phyloP scores from a whole-genome alignment of 2,797 vertebrate species.

The Morus bassanus region DNA sequence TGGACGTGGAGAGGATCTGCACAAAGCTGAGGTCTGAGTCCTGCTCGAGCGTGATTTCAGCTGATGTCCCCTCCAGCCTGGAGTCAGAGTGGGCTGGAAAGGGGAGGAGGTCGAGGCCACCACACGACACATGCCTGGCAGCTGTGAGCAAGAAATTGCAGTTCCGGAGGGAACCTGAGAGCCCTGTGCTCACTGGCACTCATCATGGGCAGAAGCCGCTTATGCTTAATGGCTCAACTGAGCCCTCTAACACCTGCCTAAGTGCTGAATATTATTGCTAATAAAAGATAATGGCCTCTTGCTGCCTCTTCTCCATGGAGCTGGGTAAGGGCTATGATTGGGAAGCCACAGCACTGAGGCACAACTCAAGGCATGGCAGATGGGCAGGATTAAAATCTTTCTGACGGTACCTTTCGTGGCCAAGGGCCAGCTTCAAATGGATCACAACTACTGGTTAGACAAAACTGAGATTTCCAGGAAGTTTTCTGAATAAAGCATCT shows the following conservation, averaged over 20 bases:
- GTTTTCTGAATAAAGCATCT: not conserved
- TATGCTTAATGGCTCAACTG: not conserved
- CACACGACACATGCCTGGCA: fast-evolving
- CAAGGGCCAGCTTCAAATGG: not conserved
- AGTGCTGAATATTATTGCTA: not conserved
- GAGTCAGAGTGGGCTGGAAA: not conserved
- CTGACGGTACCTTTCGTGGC: not conserved
- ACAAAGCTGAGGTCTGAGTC: not conserved
- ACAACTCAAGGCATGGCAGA: not conserved
- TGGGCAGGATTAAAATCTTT: not conserved
- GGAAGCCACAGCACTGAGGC: not conserved
- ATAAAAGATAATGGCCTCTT: not conserved
- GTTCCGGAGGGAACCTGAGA: not conserved
- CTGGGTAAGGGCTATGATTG: not conserved
- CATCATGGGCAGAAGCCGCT: not conserved
- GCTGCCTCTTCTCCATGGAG: not conserved
- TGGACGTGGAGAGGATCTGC: not conserved
- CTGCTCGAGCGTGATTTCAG: not conserved
- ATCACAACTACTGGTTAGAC: not conserved
- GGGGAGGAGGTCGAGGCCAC: not conserved
- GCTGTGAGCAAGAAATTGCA: fast-evolving
- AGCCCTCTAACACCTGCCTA: not conserved
- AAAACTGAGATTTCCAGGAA: not conserved
- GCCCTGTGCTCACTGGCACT: fast-evolving
- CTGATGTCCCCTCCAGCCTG: not conserved